These are phyloP conservation scores for Seriola rivoliana DNA, from an alignment of 2,113 vertebrate species.

Conservation along the genomic window DNA sequence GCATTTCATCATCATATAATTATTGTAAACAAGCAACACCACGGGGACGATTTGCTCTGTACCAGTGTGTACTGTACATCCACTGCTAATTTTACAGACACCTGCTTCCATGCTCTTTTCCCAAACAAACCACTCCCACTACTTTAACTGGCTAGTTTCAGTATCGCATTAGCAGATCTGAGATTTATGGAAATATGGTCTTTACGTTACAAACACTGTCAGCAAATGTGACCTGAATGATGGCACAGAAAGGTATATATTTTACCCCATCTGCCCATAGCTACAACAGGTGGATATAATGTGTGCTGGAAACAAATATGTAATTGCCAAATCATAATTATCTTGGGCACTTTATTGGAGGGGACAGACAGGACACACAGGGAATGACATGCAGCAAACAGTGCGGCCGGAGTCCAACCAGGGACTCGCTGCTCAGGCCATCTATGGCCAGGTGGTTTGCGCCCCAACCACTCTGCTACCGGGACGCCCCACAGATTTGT, in stretches of 20 bases:
- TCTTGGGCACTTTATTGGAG: no score
- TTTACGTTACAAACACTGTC: no score
- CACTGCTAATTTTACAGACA: neutral
- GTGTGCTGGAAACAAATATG: neutral
- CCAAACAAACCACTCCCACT: neutral
- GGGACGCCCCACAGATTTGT: no score
- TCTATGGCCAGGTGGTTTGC: no score
- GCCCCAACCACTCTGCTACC: no score
- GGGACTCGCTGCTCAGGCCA: no score
- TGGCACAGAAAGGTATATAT: no score
- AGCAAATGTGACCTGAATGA: no score
- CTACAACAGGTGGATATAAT: neutral
- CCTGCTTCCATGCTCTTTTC: neutral
- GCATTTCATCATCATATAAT: constrained; percentile 27
- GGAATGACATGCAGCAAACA: no score
- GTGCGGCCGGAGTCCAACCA: no score
- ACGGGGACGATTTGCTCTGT: neutral
- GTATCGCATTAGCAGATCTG: neutral
- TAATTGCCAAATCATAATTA: no score
- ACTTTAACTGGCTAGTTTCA: neutral
- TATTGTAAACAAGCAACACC: constrained; percentile 6
- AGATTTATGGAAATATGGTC: neutral
- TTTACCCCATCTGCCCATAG: neutral
- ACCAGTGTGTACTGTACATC: neutral
- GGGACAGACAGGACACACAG: no score